These are phyloP conservation scores for Gadus chalcogrammus DNA, from an alignment of 2,113 vertebrate genomes.

Conservation along the genomic window DNA sequence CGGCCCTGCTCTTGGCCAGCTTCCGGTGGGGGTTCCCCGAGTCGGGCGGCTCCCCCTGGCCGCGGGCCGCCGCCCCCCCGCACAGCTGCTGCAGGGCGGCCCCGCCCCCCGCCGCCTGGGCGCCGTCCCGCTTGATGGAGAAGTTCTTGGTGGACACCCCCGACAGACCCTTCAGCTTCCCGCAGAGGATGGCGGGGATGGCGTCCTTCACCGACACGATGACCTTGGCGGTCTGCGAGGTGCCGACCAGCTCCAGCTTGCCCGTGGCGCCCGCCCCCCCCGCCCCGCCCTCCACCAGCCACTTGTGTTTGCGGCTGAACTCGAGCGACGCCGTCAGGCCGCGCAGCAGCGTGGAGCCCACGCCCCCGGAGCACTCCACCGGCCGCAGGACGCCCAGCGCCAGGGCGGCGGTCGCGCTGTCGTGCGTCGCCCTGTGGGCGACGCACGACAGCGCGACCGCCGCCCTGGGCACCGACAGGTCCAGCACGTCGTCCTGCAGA, in stretches of 20 bases:
- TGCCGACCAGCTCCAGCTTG: slow-evolving; percentile 85
- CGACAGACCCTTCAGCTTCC: slow-evolving; percentile 94
- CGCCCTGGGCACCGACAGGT: slow-evolving; percentile 83
- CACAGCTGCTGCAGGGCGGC: slow-evolving; percentile 86
- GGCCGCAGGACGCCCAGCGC: slow-evolving; percentile 59
- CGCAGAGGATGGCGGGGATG: slow-evolving; percentile 92
- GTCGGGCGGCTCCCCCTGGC: slow-evolving; percentile 77
- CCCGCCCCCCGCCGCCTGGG: slow-evolving; percentile 65
- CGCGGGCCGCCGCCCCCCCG: slow-evolving; percentile 67
- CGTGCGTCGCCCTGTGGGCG: slow-evolving; percentile 49
- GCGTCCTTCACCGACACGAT: slow-evolving; percentile 96
- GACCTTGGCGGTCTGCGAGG: slow-evolving; percentile 93
- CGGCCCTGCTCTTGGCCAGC: slow-evolving; percentile 86
- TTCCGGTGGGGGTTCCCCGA: slow-evolving; percentile 82
- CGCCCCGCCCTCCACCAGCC: slow-evolving; percentile 76
- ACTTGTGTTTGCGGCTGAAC: slow-evolving; percentile 83
- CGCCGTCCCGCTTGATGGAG: slow-evolving; percentile 91
- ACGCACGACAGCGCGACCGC: slow-evolving; percentile 58
- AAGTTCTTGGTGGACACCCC: slow-evolving; percentile 99
- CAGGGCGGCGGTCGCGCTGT: slow-evolving; percentile 49
- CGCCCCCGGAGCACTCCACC: slow-evolving; percentile 64
- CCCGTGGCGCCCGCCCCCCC: slow-evolving; percentile 54
- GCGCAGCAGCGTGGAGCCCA: slow-evolving; percentile 70
- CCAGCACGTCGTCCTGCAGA: slow-evolving; percentile 82
- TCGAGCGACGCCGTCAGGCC: slow-evolving; percentile 71